Evolutionary conservation across 2,797 vertebrate species (phyloP), one percentile per base, ranked within the genome.

Genomic region (Gadopsis bispinosus): DNA sequence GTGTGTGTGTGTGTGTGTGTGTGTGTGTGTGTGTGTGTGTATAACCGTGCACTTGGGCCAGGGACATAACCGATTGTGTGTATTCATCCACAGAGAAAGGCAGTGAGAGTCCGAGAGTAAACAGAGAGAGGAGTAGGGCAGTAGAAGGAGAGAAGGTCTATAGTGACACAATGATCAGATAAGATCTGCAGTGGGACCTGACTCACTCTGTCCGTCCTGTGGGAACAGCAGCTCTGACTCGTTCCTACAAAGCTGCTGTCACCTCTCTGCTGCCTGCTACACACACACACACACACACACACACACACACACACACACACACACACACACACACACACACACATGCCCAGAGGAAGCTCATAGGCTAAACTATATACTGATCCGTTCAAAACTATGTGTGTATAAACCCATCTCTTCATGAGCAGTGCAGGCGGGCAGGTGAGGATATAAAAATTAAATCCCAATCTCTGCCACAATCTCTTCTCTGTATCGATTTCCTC

Each of bases 81-180:
- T 26, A 91, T 71, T 83, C 47, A 60, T 63, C 71, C 33, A n/a
- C 54, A 26, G 69, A 69, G 73, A 75, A 48, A 77, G 72, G 66
- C 79, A 66, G 62, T 9, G 45, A 60, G 83, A 75, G 79, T 54
- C 20, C 14, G 63, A 83, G 79, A 58, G 81, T 83, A 91, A 84
- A 85, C 73, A 90, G 71, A 77, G 69, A 67, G 62, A 73, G 72
- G 79, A 77, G 73, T 59, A 88, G 81, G 80, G 64, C 65, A 82
- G 76, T 69, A 62, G 86, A 75, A 87, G 79, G 84, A 87, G 78
- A 89, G 85, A 68, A 86, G 82, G 80, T 86, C 84, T 87, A 17
- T 72, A 16, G 74, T 89, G 92, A 94, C 91, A 87, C n/a, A 51
- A 77, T 83, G 86, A 92, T 88, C 89, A 90, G 93, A 94, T 94